Conservation (phyloP, 2,797 vertebrate species). For the Echeneis naucrates region DNA sequence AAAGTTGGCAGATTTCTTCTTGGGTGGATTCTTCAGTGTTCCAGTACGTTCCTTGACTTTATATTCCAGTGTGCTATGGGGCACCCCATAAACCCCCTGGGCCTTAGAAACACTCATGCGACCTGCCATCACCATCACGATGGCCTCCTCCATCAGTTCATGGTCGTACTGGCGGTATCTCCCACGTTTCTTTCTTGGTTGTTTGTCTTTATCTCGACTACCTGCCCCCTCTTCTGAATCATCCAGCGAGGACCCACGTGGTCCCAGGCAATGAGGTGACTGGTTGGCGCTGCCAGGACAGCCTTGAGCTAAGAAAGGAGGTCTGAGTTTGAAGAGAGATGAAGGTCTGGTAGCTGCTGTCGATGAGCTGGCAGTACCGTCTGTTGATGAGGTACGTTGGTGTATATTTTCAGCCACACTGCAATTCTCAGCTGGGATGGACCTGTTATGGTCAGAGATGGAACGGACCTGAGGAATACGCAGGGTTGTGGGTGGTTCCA, state of each 20-base stretch:
- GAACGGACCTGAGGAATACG: slow-evolving; percentile 99
- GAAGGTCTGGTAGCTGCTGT: slow-evolving; percentile 63
- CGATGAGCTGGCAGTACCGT: slow-evolving; percentile 61
- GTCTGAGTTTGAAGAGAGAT: slow-evolving; percentile 76
- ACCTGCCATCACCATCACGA: slow-evolving; percentile 96
- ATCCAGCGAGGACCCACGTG: slow-evolving; percentile 84
- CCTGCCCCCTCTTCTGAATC: slow-evolving; percentile 92
- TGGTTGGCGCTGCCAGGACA: slow-evolving; percentile 63
- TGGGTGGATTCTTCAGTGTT: slow-evolving; percentile 97
- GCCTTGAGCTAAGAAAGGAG: slow-evolving; percentile 68
- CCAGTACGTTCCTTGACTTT: slow-evolving; percentile 99
- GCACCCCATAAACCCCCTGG: slow-evolving; percentile 98
- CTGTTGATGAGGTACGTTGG: slow-evolving; percentile 82
- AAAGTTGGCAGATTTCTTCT: slow-evolving; percentile 93
- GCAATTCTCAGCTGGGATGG: slow-evolving; percentile 88
- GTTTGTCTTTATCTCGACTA: slow-evolving; percentile 96
- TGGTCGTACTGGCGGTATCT: slow-evolving; percentile 98
- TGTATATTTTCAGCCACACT: slow-evolving; percentile 91
- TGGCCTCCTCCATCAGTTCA: slow-evolving; percentile 98
- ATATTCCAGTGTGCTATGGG: slow-evolving; percentile 99
- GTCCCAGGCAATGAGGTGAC: slow-evolving; percentile 73
- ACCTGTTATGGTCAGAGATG: slow-evolving; percentile 87
- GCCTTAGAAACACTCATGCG: slow-evolving; percentile 99
- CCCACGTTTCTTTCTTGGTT: slow-evolving; percentile 98
- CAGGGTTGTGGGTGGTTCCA: slow-evolving; percentile 87